Evolutionary conservation across 2,797 vertebrate genomes (phyloP), one percentile per base, ranked within the genome.

Genomic region (Fringilla coelebs): DNA sequence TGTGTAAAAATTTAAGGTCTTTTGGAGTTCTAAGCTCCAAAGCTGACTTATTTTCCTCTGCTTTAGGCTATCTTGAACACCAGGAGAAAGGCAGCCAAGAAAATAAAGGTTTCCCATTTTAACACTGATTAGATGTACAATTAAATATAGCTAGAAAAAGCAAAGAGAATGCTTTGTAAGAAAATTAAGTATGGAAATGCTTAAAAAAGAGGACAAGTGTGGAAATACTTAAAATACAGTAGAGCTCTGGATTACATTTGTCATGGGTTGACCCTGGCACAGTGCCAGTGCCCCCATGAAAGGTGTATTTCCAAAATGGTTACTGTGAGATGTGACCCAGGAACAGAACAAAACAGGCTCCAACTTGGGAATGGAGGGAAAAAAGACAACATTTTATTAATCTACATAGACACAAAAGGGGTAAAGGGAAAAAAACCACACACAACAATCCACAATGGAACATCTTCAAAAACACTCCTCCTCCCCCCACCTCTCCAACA

Each of bases 31-130:
- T 81, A 85, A 83, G 74, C 75, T 93, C 82, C 91, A 90, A 84
- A 97, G 96, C 94, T 96, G 96, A 88, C 97, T 97, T 97, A 90
- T 95, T 97, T 96, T 94, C 94, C 87, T 95, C 95, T 60, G 85
- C 90, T 94, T 97, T 90, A 88, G 96, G 88, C 76, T 95, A 82
- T 92, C 94, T 96, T 86, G 90, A 95, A 71, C 94, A 88, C 93
- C 93, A 60, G 17, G 91, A 96, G 89, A 97, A 96, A 97, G 91
- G 91, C 94, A 94, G 95, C 77, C 94, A 89, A 65, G 88, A 95
- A 92, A 95, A 95, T 95, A 88, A 97, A 92, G 34, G 46, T 68
- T 96, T 85, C 63, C 85, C 66, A 92, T 58, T 89, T 95, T 91
- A 89, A 24, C 43, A 57, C 79, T 84, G 77, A 93, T 88, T 88